These are phyloP conservation scores for Heliconius hewitsoni DNA, from an alignment of 1,140 invertebrate species.

Conservation along the genomic window DNA sequence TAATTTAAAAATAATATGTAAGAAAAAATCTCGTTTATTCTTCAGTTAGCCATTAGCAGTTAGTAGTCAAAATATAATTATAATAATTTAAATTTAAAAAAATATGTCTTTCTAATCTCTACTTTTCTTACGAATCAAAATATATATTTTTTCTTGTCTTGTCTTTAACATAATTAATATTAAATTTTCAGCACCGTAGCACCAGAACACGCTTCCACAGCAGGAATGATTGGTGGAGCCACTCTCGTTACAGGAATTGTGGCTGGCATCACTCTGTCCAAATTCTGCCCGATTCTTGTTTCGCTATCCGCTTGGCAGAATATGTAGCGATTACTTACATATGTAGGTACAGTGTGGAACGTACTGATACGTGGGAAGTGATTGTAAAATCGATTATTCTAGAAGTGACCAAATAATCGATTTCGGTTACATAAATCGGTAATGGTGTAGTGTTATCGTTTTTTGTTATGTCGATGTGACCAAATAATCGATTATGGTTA, in stretches of 20 bases:
- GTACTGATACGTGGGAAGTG: constrained; percentile 41
- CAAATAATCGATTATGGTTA: not conserved
- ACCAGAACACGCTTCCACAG: constrained; percentile 90
- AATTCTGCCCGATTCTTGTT: constrained; percentile 86
- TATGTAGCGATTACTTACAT: constrained; percentile 52
- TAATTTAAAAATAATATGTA: too few species aligned
- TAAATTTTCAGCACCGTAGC: constrained; percentile 88
- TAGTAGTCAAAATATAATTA: too few species aligned
- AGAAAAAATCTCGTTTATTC: too few species aligned
- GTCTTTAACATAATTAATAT: not conserved
- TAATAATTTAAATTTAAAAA: too few species aligned
- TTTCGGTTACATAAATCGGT: not conserved
- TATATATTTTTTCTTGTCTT: not conserved
- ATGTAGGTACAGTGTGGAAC: constrained; percentile 49
- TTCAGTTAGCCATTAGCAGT: too few species aligned
- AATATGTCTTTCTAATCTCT: too few species aligned
- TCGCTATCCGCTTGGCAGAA: constrained; percentile 40
- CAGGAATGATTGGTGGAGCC: constrained; percentile 97
- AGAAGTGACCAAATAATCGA: not conserved
- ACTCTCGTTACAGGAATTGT: constrained; percentile 95
- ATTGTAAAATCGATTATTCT: constrained; percentile 12
- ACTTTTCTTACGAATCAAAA: not conserved
- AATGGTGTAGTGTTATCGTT: not conserved
- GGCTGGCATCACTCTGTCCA: constrained; percentile 89
- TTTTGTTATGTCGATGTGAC: not conserved